A percentile compares a stretch with the other conserved stretches of the same genome.
Evolutionary conservation across 2,113 vertebrate species (phyloP).

Genomic region (Theristicus caerulescens): DNA sequence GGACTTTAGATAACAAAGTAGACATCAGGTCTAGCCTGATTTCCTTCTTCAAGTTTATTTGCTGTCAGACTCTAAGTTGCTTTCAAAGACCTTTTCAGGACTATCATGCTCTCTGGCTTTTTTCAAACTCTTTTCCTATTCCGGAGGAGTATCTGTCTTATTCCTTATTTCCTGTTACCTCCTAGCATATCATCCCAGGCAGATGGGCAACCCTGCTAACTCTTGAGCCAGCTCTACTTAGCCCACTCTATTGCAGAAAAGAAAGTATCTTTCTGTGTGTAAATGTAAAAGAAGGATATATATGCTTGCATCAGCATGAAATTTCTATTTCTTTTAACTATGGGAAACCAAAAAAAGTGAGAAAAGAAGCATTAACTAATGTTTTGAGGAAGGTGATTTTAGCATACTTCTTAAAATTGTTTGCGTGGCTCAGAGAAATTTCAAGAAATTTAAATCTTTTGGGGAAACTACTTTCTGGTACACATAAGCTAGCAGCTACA

Average conservation of each 20-base stretch:
- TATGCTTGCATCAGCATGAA: background rate
- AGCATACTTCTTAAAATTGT: background rate
- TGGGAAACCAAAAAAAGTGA: background rate
- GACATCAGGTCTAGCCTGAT: background rate
- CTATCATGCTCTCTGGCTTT: background rate
- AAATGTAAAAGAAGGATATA: background rate
- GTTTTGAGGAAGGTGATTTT: background rate
- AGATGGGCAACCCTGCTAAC: accelerated
- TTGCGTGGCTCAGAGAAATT: background rate
- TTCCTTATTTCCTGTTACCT: background rate
- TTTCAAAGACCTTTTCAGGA: background rate
- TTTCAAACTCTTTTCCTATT: background rate
- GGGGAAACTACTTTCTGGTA: background rate
- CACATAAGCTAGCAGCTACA: background rate
- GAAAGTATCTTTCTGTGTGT: background rate
- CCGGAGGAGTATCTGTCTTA: background rate
- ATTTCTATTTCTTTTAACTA: background rate
- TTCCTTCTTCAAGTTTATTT: background rate
- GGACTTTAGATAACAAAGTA: background rate
- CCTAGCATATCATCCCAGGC: background rate
- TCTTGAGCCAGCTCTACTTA: background rate
- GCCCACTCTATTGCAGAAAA: background rate
- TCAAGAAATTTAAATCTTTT: background rate
- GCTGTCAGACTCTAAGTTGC: background rate
- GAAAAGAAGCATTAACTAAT: background rate